Evolutionary conservation across 2,113 vertebrate species (phyloP).

Genomic region (Percopsis transmontana): DNA sequence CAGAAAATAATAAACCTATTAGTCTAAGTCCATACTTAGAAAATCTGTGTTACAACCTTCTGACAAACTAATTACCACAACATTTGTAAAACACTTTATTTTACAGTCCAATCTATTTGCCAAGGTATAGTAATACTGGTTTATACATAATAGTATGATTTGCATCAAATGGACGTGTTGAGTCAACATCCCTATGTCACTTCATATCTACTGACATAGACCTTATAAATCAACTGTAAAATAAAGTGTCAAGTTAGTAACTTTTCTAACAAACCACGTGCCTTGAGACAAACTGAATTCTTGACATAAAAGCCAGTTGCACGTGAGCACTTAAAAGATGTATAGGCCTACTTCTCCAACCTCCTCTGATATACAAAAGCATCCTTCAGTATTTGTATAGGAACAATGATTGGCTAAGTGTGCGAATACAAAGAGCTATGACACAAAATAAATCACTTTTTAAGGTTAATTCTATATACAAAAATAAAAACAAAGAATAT

Average conservation of each 20-base stretch:
- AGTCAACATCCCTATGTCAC: conserved; percentile 10
- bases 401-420: conserved; percentile 67
- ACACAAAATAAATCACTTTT: conserved; percentile 67
- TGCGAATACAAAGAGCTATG: conserved; percentile 68
- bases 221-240: conserved; percentile 54
- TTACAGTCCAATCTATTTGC: conserved; percentile 47
- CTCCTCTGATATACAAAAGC: conserved; percentile 75
- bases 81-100: conserved; percentile 63
- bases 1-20: conserved; percentile 53
- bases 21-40: conserved; percentile 40
- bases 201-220: conserved; percentile 23
- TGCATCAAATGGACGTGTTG: conserved; percentile 34
- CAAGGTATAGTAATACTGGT: conserved; percentile 24
- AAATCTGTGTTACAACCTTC: conserved; percentile 53
- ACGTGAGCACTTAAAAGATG: conserved; percentile 48
- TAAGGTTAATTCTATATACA: conserved; percentile 72
- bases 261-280: conserved; percentile 57
- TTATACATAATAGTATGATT: neutral
- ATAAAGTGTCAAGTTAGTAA: conserved; percentile 68
- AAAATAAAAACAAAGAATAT: conserved; percentile 59
- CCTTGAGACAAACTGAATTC: conserved; percentile 66
- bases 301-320: conserved; percentile 50
- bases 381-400: conserved; percentile 73
- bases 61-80: conserved; percentile 56
- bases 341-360: conserved; percentile 55